phyloP scores from a whole-genome alignment of 2,888 invertebrate genomes.

The Mesochorus sp. region DNA sequence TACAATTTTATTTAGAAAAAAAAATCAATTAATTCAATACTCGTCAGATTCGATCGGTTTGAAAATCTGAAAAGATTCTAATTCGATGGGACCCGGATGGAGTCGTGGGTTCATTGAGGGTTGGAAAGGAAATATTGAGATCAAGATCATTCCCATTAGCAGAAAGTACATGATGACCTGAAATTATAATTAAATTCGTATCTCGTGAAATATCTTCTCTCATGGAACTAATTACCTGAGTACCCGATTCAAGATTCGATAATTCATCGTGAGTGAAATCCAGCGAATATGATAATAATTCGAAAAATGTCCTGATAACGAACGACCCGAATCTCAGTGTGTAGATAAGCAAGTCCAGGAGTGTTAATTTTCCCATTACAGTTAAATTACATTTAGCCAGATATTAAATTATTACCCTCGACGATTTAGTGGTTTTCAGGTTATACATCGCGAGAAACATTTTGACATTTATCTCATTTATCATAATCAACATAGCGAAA shows the following conservation, averaged over 20 bases:
- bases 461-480: slow-evolving; percentile 14
- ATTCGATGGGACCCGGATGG: slow-evolving; percentile 33
- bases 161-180: slow-evolving; percentile 47
- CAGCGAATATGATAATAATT: slow-evolving; percentile 44
- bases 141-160: slow-evolving; percentile 46
- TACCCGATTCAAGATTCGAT: slow-evolving; percentile 18
- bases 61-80: slow-evolving; percentile 42
- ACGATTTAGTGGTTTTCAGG: slow-evolving; percentile 4
- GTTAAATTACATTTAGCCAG: background rate
- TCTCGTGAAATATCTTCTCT: background rate
- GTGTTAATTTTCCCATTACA: slow-evolving; percentile 35
- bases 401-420: slow-evolving; percentile 7
- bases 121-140: slow-evolving; percentile 51
- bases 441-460: background rate
- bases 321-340: slow-evolving; percentile 43
- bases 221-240: slow-evolving; percentile 34
- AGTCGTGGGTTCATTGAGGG: background rate
- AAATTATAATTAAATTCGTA: slow-evolving; percentile 4
- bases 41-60: slow-evolving; percentile 31
- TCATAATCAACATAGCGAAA: background rate
- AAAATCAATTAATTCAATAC: background rate
- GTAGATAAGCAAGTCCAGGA: slow-evolving; percentile 33
- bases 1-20: background rate
- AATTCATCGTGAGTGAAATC: slow-evolving; percentile 31
- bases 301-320: slow-evolving; percentile 31